Percentiles rank a stretch among this genome's conserved stretches.
Evolutionary conservation across 2,113 vertebrate species (phyloP).

Genomic region (Leucopsar rothschildi): DNA sequence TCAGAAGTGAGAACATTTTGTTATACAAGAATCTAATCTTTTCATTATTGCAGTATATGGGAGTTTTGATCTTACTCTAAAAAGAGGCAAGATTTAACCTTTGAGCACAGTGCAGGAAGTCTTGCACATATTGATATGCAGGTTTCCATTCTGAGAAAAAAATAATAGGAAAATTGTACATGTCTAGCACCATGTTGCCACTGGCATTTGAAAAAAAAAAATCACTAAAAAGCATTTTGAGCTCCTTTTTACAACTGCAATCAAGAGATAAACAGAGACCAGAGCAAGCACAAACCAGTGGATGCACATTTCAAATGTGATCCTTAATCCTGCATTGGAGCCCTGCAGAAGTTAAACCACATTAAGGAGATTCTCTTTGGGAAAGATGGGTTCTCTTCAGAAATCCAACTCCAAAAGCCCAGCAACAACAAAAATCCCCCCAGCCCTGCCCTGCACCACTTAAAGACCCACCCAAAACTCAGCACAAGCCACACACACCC

Average conservation of each 20-base stretch:
- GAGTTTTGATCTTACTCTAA: neutral
- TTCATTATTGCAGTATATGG: neutral
- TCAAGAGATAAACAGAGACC: neutral
- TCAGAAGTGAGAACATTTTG: neutral
- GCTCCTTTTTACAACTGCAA: neutral
- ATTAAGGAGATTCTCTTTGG: neutral
- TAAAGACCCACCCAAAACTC: neutral
- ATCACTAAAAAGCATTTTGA: neutral
- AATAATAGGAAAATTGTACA: neutral
- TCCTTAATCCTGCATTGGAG: neutral
- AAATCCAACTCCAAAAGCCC: neutral
- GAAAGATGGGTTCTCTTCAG: neutral
- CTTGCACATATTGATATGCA: neutral
- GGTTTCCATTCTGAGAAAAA: neutral
- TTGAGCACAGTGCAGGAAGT: neutral
- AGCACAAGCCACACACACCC: neutral
- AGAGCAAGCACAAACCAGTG: neutral
- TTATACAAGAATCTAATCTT: slow-evolving; percentile 3
- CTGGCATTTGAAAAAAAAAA: neutral
- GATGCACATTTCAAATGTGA: neutral
- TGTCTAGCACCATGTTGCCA: neutral
- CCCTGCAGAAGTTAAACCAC: neutral
- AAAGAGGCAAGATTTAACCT: neutral
- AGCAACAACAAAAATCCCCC: neutral
- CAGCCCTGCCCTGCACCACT: neutral